Evolutionary conservation across 37 sponge, comb jelly and placozoan species (phyloP).

Genomic region (Geodia barretti): DNA sequence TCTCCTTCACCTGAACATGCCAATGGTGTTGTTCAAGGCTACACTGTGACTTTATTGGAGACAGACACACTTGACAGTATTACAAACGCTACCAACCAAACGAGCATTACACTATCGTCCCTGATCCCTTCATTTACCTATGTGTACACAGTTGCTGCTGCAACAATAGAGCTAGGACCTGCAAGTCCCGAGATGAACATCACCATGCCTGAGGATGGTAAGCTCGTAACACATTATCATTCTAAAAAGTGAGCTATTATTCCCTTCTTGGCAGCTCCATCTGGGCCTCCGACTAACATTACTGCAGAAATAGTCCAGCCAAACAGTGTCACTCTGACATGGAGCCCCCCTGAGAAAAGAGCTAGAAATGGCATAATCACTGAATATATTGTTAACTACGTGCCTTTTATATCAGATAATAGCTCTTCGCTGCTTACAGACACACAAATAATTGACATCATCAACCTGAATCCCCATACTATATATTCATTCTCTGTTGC

Average conservation of each 20-base stretch:
- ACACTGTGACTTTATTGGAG: not conserved
- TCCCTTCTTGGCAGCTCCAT: not conserved
- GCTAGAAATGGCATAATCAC: not conserved
- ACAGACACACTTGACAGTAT: not conserved
- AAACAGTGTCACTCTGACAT: not conserved
- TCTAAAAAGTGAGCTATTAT: not conserved
- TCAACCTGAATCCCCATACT: slow-evolving; percentile 7
- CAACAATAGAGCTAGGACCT: slow-evolving; percentile 3
- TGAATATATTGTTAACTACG: no score
- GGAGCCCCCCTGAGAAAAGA: not conserved
- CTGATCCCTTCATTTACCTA: not conserved
- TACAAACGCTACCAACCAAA: not conserved
- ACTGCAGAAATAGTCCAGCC: not conserved
- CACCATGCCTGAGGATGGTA: slow-evolving; percentile 20
- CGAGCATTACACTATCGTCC: not conserved
- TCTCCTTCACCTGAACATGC: not conserved
- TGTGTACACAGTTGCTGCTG: not conserved
- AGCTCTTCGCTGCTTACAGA: not conserved
- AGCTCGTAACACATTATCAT: not conserved
- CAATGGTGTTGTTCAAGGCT: not conserved
- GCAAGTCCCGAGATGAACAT: not conserved
- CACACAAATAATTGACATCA: not conserved
- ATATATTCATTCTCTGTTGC: slow-evolving; percentile 5
- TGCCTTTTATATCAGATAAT: not conserved
- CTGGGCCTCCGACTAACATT: not conserved